A percentile compares a stretch with the other conserved stretches of the same genome.
Conservation (phyloP, 2,113 vertebrate genomes). For the Sinocyclocheilus grahami region DNA sequence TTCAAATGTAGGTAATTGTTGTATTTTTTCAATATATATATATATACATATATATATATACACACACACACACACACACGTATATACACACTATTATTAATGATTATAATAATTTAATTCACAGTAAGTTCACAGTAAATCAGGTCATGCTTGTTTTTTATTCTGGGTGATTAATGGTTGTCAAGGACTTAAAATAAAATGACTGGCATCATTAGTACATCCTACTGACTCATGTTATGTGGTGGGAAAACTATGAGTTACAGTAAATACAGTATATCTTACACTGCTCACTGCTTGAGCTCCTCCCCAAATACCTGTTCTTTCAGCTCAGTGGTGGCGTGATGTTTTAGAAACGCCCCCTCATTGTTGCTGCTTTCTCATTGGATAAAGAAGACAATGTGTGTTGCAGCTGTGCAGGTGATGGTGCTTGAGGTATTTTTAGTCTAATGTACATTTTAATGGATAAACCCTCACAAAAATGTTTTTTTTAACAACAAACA, state of each 20-base stretch:
- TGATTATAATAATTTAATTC: no score
- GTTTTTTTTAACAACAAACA: background rate
- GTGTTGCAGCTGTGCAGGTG: background rate
- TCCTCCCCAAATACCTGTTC: constrained; percentile 4
- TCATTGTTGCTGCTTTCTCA: background rate
- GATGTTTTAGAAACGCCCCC: background rate
- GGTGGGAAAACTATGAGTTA: background rate
- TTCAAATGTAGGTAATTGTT: no score
- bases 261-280: background rate
- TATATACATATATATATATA: no score
- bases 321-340: constrained; percentile 15
- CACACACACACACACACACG: no score
- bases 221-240: background rate
- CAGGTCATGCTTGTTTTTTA: background rate
- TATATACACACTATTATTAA: no score
- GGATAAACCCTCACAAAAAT: background rate
- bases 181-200: background rate
- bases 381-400: background rate
- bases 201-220: background rate
- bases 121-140: background rate
- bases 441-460: background rate
- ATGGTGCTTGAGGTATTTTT: background rate
- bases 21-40: no score
- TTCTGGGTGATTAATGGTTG: background rate
- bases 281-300: background rate